Conservation (phyloP, 2,797 vertebrate species). For the Trachurus trachurus region DNA sequence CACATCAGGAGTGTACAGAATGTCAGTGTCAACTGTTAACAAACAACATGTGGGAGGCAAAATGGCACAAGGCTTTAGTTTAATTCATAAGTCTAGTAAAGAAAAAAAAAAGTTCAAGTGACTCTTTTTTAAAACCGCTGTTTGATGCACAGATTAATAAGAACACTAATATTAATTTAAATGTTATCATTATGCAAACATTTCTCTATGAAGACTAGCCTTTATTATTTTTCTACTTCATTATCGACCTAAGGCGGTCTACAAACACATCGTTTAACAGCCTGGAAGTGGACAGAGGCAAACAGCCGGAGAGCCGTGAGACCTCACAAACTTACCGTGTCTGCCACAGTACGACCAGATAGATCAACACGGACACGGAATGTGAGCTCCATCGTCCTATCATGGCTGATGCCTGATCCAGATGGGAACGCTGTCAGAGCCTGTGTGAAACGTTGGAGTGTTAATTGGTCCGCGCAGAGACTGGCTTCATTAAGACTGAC, state of each 20-base stretch:
- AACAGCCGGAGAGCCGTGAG: background rate
- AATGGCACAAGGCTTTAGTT: no score
- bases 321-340: slow-evolving; percentile 54
- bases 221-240: no score
- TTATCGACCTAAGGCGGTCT: background rate
- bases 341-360: slow-evolving; percentile 47
- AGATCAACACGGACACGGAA: slow-evolving; percentile 30
- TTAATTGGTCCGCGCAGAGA: background rate
- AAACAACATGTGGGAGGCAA: no score
- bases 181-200: no score
- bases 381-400: slow-evolving; percentile 42
- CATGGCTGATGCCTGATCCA: slow-evolving; percentile 55
- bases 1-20: no score
- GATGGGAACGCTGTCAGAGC: slow-evolving; percentile 17
- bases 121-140: no score
- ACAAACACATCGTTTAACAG: background rate
- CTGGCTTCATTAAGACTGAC: background rate
- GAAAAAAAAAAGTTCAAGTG: no score
- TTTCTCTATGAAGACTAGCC: background rate
- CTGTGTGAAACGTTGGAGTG: background rate
- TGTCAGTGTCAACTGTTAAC: no score
- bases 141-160: no score
- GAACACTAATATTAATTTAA: no score
- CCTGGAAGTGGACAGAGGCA: background rate
- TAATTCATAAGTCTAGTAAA: no score